Evolutionary conservation across 1,140 invertebrate genomes (phyloP), one percentile per base, ranked within the genome.

Genomic region (Calosoma granatense): DNA sequence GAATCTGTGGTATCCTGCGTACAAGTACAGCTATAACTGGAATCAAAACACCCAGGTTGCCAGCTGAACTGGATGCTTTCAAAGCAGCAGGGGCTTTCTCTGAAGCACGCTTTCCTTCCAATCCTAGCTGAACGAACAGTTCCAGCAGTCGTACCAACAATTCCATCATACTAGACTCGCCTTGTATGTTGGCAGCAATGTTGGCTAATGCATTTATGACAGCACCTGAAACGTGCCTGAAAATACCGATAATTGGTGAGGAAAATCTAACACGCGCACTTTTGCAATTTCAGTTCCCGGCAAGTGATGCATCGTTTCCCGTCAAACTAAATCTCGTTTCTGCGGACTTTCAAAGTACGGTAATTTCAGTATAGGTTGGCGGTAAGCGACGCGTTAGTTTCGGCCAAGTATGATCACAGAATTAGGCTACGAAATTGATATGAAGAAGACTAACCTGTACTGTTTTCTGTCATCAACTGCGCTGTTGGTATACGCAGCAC

Each of bases 31-130:
- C 94, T 64, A 98, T 96, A 1, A 98, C 94, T 0, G 95, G 95
- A 70, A 99, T 97, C 0, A 99, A 74, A 39, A 98, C 92, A 22
- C 97, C 97, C 22, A 99, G 75, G 74, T 97, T 98, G 15, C 96
- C 96, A 36, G 95, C 95, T 65, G 91, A 94, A 60, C 85, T 93
- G 2, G 94, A 93, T 9, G 92, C 88, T 81, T 84, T 87, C 57
- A 84, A 71, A 20, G 78, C 77, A 30, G 79, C 79, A 39, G 90
- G 86, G 21, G 85, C 85, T 69, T 91, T 88, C 65, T 97, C 94
- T 57, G 88, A 92, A 26, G 90, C 90, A 53, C 94, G 75, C 76
- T 98, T 97, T 0, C 94, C 92, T 70, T 98, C 96, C 19, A 99
- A 74, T 0, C 96, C 97, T 53, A 99, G 83, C 66, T 98, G 94